Conservation (phyloP, 2,888 invertebrate species). For the Alloscopus bannaensis region DNA sequence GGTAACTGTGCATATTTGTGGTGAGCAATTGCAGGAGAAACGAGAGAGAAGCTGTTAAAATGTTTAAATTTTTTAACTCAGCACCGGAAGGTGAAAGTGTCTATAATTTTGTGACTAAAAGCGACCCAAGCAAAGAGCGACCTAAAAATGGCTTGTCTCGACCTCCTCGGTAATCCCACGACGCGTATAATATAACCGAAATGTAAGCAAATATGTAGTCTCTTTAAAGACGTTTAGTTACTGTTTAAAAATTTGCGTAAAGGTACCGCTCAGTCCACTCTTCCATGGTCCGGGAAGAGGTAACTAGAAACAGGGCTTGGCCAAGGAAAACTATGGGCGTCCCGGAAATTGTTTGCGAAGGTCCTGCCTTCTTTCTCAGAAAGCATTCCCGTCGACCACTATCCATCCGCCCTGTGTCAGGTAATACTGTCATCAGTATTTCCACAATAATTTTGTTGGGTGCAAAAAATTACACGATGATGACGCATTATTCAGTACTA, state of each 20-base stretch:
- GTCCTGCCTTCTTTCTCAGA: conserved; percentile 81
- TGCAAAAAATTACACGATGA: too few species aligned
- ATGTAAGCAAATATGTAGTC: neutral
- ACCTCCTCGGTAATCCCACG: neutral
- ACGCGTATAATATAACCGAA: conserved; percentile 2
- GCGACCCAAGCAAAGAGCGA: neutral
- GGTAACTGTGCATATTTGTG: neutral
- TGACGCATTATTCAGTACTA: too few species aligned
- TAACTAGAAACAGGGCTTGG: conserved; percentile 49
- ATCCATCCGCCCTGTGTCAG: conserved; percentile 50
- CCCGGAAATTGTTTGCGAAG: conserved; percentile 79
- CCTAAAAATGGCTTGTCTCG: neutral
- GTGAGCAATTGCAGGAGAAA: neutral
- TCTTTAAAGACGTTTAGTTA: neutral
- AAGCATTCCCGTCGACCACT: conserved; percentile 78
- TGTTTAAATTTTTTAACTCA: conserved; percentile 40
- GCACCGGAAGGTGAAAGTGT: conserved; percentile 75
- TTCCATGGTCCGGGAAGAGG: conserved; percentile 64
- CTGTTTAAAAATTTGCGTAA: neutral
- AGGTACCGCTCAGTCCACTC: conserved; percentile 68
- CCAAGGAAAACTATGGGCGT: conserved; percentile 80
- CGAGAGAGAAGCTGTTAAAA: conserved; percentile 8
- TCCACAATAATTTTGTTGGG: neutral
- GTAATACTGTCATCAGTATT: conserved; percentile 36
- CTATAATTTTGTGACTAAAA: conserved; percentile 77